Percentiles rank a stretch among this genome's conserved stretches.
These are phyloP conservation scores for Campopleginae sp. DNA, from an alignment of 2,888 invertebrate genomes.

Conservation along the genomic window DNA sequence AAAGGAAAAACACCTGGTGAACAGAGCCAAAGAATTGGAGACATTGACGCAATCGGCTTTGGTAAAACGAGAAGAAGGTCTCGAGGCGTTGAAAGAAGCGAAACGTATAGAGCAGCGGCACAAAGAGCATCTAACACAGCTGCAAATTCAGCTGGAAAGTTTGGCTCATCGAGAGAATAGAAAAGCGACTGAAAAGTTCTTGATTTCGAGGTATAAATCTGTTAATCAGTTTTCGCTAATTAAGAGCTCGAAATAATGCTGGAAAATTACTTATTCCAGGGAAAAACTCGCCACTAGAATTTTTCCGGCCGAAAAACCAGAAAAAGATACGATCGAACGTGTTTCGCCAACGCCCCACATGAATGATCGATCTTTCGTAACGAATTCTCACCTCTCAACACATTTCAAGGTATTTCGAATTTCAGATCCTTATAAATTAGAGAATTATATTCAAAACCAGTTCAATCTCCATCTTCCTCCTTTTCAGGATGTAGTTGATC, in stretches of 20 bases:
- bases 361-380: constrained; percentile 51
- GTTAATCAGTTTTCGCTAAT: neutral
- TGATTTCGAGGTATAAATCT: constrained; percentile 76
- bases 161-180: constrained; percentile 78
- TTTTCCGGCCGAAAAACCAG: constrained; percentile 75
- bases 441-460: neutral
- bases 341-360: neutral
- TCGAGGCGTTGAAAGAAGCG: constrained; percentile 78
- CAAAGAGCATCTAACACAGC: constrained; percentile 74
- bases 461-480: constrained; percentile 16
- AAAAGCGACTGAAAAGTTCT: constrained; percentile 76
- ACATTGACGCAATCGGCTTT: constrained; percentile 79
- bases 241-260: neutral
- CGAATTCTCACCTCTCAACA: constrained; percentile 65
- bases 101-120: constrained; percentile 77
- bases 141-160: constrained; percentile 76
- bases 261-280: constrained; percentile 64
- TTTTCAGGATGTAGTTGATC: constrained; percentile 78
- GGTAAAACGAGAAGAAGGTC: constrained; percentile 79
- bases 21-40: constrained; percentile 80
- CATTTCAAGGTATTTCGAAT: constrained; percentile 71
- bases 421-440: neutral
- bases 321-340: constrained; percentile 71
- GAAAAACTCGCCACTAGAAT: constrained; percentile 73
- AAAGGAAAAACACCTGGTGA: constrained; percentile 77